Evolutionary conservation across 2,797 vertebrate species (phyloP), one percentile per base, ranked within the genome.

Genomic region (Buphagus erythrorhynchus): DNA sequence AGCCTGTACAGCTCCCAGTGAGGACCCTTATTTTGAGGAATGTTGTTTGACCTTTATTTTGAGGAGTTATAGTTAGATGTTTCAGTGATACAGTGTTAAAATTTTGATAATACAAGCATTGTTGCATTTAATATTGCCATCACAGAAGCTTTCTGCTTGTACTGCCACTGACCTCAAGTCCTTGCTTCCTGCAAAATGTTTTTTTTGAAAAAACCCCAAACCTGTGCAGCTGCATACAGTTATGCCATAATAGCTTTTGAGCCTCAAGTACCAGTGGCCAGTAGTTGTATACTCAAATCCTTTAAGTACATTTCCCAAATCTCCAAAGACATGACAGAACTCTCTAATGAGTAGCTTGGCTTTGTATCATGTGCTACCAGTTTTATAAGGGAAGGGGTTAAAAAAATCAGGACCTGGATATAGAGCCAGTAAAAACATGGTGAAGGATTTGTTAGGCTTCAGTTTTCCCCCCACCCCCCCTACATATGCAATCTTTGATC

Each of bases 181-280:
- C 31, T 78, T 0, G 0, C 16, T 84, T n/a, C 26, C 26, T 1
- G 1, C 10, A 16, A 29, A 14, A 38, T 13, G 25, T 1, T 2
- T 0, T 8, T 29, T 24, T 22, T 42, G 0, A 26, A 62, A 65
- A 17, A 7, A 52, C 2, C 8, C 7, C 13, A 25, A 6, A 12
- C 5, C 12, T 21, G 13, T 79, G 33, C 24, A 67, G 24, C 45
- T 95, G 72, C 13, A 42, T 31, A 17, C n/a, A 71, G 9, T 42
- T 76, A 26, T 45, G 13, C 25, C 25, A 42, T 58, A 74, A 55
- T 18, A n/a, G 19, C 16, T 65, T 82, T 83, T 72, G 35, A 83
- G 33, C 16, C 26, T 67, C 2, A 3, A 6, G 28, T 28, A 25
- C 21, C n/a, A 29, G 35, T 28, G 9, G 1, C 20, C 33, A 46